Percentiles rank a stretch among this genome's conserved stretches.
These are phyloP conservation scores for Syngnathus scovelli DNA, from an alignment of 2,113 vertebrate species.

Conservation along the genomic window DNA sequence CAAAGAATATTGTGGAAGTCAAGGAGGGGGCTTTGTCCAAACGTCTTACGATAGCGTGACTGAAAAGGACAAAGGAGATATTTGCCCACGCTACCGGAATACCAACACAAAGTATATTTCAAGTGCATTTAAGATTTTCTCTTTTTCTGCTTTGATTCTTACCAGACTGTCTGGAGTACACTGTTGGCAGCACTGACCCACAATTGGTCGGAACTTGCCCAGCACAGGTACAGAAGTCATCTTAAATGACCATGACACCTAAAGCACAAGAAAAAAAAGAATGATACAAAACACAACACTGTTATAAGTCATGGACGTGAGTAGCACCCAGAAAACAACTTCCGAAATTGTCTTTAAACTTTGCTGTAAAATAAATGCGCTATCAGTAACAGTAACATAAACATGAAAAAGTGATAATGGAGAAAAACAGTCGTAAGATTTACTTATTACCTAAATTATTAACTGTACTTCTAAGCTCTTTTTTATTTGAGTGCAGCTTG, in stretches of 20 bases:
- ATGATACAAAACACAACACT: neutral
- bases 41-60: neutral
- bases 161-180: conserved; percentile 75
- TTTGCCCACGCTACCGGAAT: conserved; percentile 1
- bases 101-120: conserved; percentile 1
- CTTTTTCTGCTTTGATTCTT: conserved; percentile 15
- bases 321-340: neutral
- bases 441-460: neutral
- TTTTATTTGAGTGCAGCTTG: neutral
- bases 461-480: neutral
- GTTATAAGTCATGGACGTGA: neutral
- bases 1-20: conserved; percentile 65
- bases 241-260: conserved; percentile 28
- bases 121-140: neutral
- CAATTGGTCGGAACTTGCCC: conserved; percentile 63
- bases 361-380: neutral
- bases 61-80: conserved; percentile 17
- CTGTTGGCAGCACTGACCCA: conserved; percentile 71
- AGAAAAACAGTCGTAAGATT: no score
- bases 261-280: neutral
- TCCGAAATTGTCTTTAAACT: neutral
- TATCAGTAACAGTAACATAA: neutral
- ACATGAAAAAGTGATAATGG: neutral
- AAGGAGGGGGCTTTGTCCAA: conserved; percentile 34
- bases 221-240: conserved; percentile 39